phyloP scores from a whole-genome alignment of 2,888 invertebrate genomes.

The Acrobasis suavella region DNA sequence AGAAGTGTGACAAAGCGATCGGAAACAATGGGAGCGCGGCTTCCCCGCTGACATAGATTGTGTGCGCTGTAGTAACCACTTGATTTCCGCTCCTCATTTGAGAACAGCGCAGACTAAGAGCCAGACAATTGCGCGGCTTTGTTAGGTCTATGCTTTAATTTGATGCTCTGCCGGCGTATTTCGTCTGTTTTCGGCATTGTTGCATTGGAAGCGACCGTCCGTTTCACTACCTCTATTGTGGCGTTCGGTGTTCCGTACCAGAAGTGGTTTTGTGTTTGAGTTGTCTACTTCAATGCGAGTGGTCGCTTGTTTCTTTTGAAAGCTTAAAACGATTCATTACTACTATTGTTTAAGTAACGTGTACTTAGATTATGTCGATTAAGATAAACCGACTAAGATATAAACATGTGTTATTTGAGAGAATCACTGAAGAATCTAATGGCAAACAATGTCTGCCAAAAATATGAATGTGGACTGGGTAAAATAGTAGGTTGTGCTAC shows the following conservation, averaged over 20 bases:
- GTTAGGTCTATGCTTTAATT: constrained; percentile 33
- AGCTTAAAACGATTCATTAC: too few relatives aligned
- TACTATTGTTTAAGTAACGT: background rate
- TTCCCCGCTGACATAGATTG: constrained; percentile 38
- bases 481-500: too few relatives aligned
- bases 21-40: constrained; percentile 6
- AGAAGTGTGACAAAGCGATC: background rate
- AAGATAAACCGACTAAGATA: too few relatives aligned
- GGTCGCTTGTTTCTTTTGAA: background rate
- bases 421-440: too few relatives aligned
- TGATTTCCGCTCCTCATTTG: constrained; percentile 46
- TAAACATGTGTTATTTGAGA: too few relatives aligned
- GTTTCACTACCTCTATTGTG: constrained; percentile 12
- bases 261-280: constrained; percentile 3
- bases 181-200: constrained; percentile 21
- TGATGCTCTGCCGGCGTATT: constrained; percentile 26
- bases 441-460: too few relatives aligned
- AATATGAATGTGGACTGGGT: too few relatives aligned
- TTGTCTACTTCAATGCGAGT: background rate
- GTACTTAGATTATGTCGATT: background rate
- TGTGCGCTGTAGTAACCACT: constrained; percentile 44
- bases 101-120: constrained; percentile 38
- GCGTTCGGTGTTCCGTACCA: background rate
- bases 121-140: constrained; percentile 35
- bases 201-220: constrained; percentile 10